Evolutionary conservation across 2,888 invertebrate species (phyloP).

Genomic region (Tetheella fluctuosa): DNA sequence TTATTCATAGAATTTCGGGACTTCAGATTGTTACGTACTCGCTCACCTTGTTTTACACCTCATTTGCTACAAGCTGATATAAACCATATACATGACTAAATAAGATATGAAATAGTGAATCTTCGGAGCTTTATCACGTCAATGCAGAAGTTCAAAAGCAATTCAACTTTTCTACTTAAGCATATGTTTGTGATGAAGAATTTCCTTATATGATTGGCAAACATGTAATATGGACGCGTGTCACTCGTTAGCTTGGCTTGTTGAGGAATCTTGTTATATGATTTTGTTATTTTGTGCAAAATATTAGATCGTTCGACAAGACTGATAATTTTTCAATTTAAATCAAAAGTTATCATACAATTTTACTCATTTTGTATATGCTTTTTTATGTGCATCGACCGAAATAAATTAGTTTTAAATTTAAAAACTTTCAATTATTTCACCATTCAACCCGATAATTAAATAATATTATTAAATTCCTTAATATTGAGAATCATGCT

Average conservation of each 20-base stretch:
- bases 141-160: constrained; percentile 40
- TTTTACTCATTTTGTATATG: no score
- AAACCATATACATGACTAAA: background rate
- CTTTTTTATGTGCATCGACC: no score
- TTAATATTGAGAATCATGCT: background rate
- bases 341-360: no score
- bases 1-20: constrained; percentile 53
- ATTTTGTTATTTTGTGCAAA: background rate
- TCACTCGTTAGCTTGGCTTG: background rate
- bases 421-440: no score
- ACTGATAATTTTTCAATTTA: no score
- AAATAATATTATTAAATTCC: background rate
- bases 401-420: no score
- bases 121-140: constrained; percentile 23
- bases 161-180: constrained; percentile 52
- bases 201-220: constrained; percentile 39
- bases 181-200: constrained; percentile 45
- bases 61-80: constrained; percentile 10
- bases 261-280: background rate
- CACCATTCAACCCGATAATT: no score
- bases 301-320: no score
- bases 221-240: constrained; percentile 16
- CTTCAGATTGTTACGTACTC: constrained; percentile 34
- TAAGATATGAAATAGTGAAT: constrained; percentile 22
- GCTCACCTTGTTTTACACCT: background rate